phyloP scores from a whole-genome alignment of 2,113 vertebrate genomes.

The Actinemys pallida region DNA sequence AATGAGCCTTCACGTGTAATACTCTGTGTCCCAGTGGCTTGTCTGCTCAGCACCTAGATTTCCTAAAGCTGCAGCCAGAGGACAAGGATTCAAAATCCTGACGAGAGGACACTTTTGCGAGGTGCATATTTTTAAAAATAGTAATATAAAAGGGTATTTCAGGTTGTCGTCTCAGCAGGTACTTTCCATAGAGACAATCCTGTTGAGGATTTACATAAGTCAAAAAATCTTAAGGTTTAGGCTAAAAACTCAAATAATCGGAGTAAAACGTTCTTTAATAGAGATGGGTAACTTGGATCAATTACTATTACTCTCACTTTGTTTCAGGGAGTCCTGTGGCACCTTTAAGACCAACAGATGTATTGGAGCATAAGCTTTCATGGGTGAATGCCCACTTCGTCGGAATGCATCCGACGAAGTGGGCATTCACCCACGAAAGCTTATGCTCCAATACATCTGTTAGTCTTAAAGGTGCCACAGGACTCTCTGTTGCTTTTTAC shows the following conservation, averaged over 20 bases:
- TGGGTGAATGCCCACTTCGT: no score
- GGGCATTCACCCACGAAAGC: no score
- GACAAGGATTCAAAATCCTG: not conserved
- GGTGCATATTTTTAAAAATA: not conserved
- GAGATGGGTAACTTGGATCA: not conserved
- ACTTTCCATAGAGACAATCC: not conserved
- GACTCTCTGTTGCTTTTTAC: no score
- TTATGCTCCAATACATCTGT: no score
- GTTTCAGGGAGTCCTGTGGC: not conserved
- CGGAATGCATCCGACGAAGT: no score
- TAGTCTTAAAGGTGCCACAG: no score
- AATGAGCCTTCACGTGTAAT: not conserved
- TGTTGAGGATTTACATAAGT: rapidly evolving
- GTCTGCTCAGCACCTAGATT: not conserved
- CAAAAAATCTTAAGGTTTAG: not conserved
- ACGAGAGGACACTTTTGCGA: not conserved
- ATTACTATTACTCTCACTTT: not conserved
- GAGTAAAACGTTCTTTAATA: not conserved
- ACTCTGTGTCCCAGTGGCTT: not conserved
- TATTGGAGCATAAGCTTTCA: no score
- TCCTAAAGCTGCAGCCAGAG: not conserved
- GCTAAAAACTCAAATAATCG: not conserved
- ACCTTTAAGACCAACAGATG: no score
- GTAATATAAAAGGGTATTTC: not conserved
- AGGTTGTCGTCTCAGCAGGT: not conserved